phyloP scores from a whole-genome alignment of 1,140 invertebrate genomes.

The Bombus fervidus region DNA sequence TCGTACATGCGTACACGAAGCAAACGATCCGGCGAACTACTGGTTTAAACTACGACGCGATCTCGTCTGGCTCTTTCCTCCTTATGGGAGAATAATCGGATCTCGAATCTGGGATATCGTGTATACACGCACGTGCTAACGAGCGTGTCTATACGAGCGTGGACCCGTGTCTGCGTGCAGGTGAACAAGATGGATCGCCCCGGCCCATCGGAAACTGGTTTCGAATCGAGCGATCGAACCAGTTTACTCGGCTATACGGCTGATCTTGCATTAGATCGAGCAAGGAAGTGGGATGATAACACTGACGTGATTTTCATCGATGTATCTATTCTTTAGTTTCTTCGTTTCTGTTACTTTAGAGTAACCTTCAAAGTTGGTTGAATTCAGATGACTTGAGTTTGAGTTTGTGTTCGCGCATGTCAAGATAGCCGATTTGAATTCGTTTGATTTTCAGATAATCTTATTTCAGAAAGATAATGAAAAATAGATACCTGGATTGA shows the following conservation, averaged over 20 bases:
- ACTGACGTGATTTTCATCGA: conserved; percentile 34
- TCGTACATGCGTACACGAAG: conserved; percentile 30
- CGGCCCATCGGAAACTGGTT: conserved; percentile 59
- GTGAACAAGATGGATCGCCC: conserved; percentile 57
- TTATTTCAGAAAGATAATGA: no score
- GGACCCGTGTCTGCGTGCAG: conserved; percentile 22
- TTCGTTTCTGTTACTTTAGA: not conserved
- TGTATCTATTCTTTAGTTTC: not conserved
- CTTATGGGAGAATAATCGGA: conserved; percentile 53
- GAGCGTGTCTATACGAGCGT: conserved; percentile 25
- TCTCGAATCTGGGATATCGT: conserved; percentile 59
- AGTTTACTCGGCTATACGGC: conserved; percentile 55
- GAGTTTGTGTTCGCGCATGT: no score
- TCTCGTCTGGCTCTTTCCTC: conserved; percentile 31
- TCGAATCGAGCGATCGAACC: conserved; percentile 61
- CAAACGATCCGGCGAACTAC: conserved; percentile 45
- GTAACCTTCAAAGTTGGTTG: not conserved
- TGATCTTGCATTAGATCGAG: conserved; percentile 35
- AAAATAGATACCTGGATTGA: no score
- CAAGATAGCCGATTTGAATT: no score
- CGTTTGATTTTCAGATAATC: no score
- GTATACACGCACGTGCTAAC: conserved; percentile 43
- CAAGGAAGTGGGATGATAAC: conserved; percentile 51
- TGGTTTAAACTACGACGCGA: conserved; percentile 48
- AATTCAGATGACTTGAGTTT: not conserved